A percentile compares a stretch with the other conserved stretches of the same genome.
These are phyloP conservation scores for Mormyrus hasselquistii DNA, from an alignment of 2,797 vertebrate genomes.

Conservation along the genomic window DNA sequence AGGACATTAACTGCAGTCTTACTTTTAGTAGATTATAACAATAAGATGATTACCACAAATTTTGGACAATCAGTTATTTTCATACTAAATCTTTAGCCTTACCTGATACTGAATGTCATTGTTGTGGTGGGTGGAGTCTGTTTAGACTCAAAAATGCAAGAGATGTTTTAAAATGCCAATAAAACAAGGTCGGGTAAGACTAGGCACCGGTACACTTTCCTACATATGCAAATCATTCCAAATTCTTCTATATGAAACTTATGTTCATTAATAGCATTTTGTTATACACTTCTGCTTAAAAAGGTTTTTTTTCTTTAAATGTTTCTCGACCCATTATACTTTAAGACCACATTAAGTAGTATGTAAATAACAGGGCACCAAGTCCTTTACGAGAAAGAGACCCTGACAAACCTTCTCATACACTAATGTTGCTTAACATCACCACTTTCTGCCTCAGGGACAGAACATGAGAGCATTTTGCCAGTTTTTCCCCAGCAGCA, in stretches of 20 bases:
- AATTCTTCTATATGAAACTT: neutral
- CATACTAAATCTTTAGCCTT: neutral
- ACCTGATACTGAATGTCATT: neutral
- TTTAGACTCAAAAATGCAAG: neutral
- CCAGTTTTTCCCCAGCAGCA: conserved; percentile 25
- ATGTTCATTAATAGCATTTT: neutral
- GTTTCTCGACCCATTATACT: neutral
- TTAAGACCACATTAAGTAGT: neutral
- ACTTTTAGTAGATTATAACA: neutral
- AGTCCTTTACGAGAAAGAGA: neutral
- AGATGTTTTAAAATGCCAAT: neutral
- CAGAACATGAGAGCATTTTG: conserved; percentile 21
- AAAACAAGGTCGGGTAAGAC: neutral
- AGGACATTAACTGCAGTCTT: neutral
- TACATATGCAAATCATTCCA: neutral
- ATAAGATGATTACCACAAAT: neutral
- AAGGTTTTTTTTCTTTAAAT: neutral
- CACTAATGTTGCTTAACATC: conserved; percentile 18
- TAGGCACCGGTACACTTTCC: neutral
- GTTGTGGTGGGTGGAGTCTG: neutral
- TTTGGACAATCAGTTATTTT: neutral
- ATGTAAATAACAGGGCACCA: neutral
- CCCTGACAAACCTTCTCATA: neutral
- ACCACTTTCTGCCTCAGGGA: conserved; percentile 11
- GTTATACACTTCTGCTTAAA: neutral